Evolutionary conservation across 1,140 invertebrate species (phyloP).

Genomic region (Formica selysi): DNA sequence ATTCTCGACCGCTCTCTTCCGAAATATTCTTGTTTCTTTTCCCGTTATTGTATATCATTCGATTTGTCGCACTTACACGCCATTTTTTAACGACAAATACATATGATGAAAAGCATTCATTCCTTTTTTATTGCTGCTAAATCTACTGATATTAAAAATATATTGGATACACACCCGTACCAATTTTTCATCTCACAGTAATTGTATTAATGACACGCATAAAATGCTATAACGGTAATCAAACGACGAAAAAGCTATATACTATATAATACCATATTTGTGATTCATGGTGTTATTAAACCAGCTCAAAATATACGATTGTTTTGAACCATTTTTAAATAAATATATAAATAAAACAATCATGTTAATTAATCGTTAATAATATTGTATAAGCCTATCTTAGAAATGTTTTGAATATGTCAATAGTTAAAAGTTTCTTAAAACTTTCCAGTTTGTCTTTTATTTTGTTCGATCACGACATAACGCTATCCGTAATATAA

Average conservation of each 20-base stretch:
- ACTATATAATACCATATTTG: background rate
- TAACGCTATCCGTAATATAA: background rate
- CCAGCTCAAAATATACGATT: background rate
- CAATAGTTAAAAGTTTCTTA: background rate
- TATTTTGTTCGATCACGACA: background rate
- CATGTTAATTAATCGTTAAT: background rate
- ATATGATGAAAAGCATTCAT: constrained; percentile 36
- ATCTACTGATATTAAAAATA: background rate
- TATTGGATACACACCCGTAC: background rate
- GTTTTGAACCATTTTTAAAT: background rate
- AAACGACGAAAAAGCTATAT: background rate
- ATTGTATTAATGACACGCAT: background rate
- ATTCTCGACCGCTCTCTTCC: constrained; percentile 26
- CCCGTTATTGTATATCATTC: background rate
- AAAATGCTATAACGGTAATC: background rate
- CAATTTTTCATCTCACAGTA: background rate
- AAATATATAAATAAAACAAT: background rate
- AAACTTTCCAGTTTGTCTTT: background rate
- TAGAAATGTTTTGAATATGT: background rate
- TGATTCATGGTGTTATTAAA: background rate
- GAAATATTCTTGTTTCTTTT: constrained; percentile 20
- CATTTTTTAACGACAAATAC: constrained; percentile 37
- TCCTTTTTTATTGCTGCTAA: constrained; percentile 21
- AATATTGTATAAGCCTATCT: background rate
- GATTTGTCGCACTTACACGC: constrained; percentile 55